phyloP scores from a whole-genome alignment of 64 coral and sea anemone species.

The Trachythela sp. region DNA sequence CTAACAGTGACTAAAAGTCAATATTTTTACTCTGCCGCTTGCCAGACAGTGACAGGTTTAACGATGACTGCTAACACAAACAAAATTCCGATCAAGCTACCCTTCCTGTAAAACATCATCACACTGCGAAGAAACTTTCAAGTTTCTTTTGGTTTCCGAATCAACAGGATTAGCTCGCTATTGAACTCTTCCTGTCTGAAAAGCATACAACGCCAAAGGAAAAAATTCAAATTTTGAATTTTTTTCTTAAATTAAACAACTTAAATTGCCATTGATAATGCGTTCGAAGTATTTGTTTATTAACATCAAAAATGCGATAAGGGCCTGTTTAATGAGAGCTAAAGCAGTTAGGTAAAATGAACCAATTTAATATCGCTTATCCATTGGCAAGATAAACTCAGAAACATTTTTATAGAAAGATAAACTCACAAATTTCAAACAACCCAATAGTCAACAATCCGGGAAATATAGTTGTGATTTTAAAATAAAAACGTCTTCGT shows the following conservation, averaged over 20 bases:
- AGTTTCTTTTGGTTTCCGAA: background rate
- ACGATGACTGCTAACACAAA: constrained; percentile 3
- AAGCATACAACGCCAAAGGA: background rate
- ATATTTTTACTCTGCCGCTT: background rate
- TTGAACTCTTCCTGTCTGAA: background rate
- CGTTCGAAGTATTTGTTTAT: background rate
- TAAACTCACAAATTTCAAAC: no score
- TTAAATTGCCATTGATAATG: background rate
- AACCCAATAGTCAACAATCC: no score
- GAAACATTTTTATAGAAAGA: no score
- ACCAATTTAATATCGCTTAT: background rate
- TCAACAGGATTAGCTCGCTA: background rate
- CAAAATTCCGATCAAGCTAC: background rate
- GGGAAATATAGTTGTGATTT: no score
- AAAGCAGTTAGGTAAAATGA: background rate
- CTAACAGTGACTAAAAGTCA: background rate
- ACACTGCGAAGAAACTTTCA: background rate
- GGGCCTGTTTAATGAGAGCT: background rate
- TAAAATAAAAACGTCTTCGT: no score
- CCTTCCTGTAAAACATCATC: background rate
- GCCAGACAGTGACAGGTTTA: background rate
- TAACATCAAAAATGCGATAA: background rate
- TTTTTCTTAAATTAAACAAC: background rate
- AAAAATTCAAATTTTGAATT: background rate
- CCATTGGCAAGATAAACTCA: background rate